These are phyloP conservation scores for Bolinopsis microptera DNA, from an alignment of 37 sponge, comb jelly and placozoan species.

Conservation along the genomic window DNA sequence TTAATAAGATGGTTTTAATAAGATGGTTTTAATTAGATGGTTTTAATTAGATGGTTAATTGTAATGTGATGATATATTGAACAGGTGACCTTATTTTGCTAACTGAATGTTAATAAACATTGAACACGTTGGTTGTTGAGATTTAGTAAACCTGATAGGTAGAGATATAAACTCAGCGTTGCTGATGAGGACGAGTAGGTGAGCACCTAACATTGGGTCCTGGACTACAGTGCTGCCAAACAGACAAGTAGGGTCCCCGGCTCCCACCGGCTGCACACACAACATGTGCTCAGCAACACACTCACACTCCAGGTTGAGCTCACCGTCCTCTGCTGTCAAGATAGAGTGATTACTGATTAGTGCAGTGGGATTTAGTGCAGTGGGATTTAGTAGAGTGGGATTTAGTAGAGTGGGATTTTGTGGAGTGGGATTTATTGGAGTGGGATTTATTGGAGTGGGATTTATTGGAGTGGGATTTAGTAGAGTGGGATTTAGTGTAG, in stretches of 20 bases:
- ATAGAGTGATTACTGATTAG: not conserved
- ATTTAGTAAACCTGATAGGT: not conserved
- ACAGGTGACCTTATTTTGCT: not conserved
- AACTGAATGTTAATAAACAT: too few relatives aligned
- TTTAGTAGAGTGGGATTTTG: too few relatives aligned
- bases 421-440: too few relatives aligned
- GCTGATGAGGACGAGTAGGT: constrained; percentile 41
- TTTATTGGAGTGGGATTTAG: too few relatives aligned
- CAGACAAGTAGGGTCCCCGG: constrained; percentile 28
- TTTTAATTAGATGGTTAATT: not conserved
- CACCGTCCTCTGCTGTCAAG: not conserved
- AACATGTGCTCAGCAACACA: constrained; percentile 2
- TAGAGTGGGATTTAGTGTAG: too few relatives aligned
- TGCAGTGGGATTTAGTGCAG: too few relatives aligned
- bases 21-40: not conserved
- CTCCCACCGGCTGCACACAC: constrained; percentile 40
- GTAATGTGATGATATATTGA: not conserved
- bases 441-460: too few relatives aligned
- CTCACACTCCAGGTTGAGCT: constrained; percentile 56
- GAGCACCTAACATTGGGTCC: not conserved
- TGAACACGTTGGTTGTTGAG: not conserved
- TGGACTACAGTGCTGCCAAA: not conserved
- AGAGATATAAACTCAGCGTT: constrained; percentile 32
- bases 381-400: too few relatives aligned
- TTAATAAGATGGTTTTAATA: too few relatives aligned